Base-by-base conservation (phyloP, 2,113 vertebrate genomes). In the Hylia prasina region DNA sequence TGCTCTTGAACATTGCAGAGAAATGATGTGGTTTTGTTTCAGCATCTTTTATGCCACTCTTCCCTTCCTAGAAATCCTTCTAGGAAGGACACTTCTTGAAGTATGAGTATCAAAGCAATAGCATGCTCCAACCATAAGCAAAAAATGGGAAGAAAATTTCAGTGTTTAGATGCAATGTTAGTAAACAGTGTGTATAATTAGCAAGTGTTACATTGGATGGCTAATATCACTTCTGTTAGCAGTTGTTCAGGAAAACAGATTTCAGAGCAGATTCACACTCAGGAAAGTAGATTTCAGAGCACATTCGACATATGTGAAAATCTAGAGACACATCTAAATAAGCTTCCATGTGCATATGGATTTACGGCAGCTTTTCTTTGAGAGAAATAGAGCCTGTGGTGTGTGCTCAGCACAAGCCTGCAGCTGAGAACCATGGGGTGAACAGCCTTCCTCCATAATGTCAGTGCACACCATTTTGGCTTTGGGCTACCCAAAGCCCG, bases 171-270 rank as follows among this genome's bases (percentile, higher is more conserved):
- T 73, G 25, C 2, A 15, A 35, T 86, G 82, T 90, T 92, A 35
- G 71, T 86, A 96, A 95, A 95, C 86, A 90, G 31, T 63, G 23
- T 80, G 44, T 88, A n/a, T 95, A 93, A 94, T 94, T 92, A 96
- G n/a, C n/a, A 90, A 92, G 63, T 86, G 63, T 60, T 86, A 33
- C 27, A 86, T 77, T 83, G 82, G 71, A 63, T 86, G 50, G 82
- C 92, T 96, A 97, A 94, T 94, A 77, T 7, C 27, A 78, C 58
- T 96, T 94, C 82, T 70, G 63, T 81, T 94, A 95, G 64, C 88
- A 93, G 92, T 96, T 93, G 75, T 80, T 90, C 79, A 70, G 50
- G 71, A 82, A 71, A 95, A 88, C 95, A 96, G 91, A 95, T 96
- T 96, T 96, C 75, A 69, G 71, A 94, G 68, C 93, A 96, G 83